A percentile compares a stretch with the other conserved stretches of the same genome.
phyloP scores from a whole-genome alignment of 2,888 invertebrate species.

The Trimorus sp. region DNA sequence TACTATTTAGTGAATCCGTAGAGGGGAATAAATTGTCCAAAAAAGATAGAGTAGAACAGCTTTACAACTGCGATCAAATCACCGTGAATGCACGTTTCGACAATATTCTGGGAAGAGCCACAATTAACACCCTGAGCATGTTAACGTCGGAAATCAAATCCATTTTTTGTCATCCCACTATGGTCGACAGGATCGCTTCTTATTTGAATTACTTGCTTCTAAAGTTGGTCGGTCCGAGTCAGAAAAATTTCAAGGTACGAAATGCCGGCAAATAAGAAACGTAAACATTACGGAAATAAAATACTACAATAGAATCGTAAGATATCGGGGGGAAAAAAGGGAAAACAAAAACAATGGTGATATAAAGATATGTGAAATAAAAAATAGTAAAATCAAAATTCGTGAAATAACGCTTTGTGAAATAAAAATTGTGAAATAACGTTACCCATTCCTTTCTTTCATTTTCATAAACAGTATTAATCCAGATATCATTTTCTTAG shows the following conservation, averaged over 20 bases:
- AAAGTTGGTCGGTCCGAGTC: slow-evolving; percentile 95
- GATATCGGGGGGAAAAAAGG: too few relatives aligned
- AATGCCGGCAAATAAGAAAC: too few relatives aligned
- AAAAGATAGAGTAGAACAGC: slow-evolving; percentile 89
- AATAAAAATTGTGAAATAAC: too few relatives aligned
- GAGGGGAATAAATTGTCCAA: slow-evolving; percentile 88
- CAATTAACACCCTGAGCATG: slow-evolving; percentile 91
- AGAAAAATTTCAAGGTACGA: slow-evolving; percentile 94
- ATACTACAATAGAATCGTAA: too few relatives aligned
- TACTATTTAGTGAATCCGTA: slow-evolving; percentile 85
- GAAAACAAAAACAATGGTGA: too few relatives aligned
- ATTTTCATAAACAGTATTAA: not conserved
- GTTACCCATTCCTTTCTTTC: too few relatives aligned
- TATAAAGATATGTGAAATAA: too few relatives aligned
- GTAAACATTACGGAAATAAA: too few relatives aligned
- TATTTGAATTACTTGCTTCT: slow-evolving; percentile 98
- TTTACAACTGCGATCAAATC: slow-evolving; percentile 87
- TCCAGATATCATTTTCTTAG: slow-evolving; percentile 79
- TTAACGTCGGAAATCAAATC: slow-evolving; percentile 89
- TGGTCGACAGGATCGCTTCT: slow-evolving; percentile 95
- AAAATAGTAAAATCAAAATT: too few relatives aligned
- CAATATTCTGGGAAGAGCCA: slow-evolving; percentile 95
- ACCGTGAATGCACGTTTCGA: slow-evolving; percentile 95
- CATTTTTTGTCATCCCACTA: slow-evolving; percentile 94
- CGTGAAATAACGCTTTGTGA: too few relatives aligned